Evolutionary conservation across 2,113 vertebrate species (phyloP).

Genomic region (Hyperopisus bebe): DNA sequence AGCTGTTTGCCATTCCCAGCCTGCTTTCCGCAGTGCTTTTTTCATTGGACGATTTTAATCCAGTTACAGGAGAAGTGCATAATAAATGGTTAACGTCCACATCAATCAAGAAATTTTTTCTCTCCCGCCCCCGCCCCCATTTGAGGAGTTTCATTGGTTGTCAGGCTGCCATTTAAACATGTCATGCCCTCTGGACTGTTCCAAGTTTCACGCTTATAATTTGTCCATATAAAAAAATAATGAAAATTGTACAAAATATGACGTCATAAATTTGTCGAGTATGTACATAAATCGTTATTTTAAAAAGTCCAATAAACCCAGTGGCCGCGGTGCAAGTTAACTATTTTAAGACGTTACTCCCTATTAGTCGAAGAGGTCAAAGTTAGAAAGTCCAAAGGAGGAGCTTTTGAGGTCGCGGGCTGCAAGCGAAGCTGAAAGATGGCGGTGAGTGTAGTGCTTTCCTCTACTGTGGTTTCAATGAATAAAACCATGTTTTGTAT

Average conservation of each 20-base stretch:
- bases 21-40: conserved; percentile 27
- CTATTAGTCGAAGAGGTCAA: conserved; percentile 14
- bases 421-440: conserved; percentile 18
- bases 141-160: not conserved
- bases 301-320: not conserved
- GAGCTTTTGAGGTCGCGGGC: not conserved
- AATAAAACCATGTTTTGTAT: not conserved
- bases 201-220: not conserved
- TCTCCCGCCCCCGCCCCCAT: not conserved
- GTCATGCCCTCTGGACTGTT: not conserved
- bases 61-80: too few relatives aligned
- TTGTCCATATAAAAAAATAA: not conserved
- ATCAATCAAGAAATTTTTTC: conserved; percentile 32
- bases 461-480: not conserved
- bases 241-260: not conserved
- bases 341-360: not conserved
- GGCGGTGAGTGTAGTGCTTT: conserved; percentile 23
- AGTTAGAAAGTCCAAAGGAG: conserved; percentile 16
- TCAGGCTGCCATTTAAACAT: not conserved
- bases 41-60: conserved; percentile 37
- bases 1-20: conserved; percentile 45
- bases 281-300: not conserved
- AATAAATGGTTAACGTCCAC: conserved; percentile 33
- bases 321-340: not conserved
- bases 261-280: conserved; percentile 7